These are phyloP conservation scores for Cheirogaleus medius DNA, from an alignment of 2,113 vertebrate genomes.

Conservation along the genomic window DNA sequence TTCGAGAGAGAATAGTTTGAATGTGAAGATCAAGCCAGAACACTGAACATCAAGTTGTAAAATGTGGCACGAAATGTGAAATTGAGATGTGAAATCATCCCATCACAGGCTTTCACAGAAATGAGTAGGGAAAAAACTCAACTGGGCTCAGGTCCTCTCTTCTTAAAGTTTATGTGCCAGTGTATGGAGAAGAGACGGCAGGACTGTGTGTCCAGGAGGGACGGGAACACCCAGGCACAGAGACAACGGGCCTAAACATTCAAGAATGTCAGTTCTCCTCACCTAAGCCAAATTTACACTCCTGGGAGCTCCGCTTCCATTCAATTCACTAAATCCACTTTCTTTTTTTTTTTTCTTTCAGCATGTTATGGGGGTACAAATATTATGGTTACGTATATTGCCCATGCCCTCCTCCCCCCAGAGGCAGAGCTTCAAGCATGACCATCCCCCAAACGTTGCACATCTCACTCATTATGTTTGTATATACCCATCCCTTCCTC, in stretches of 20 bases:
- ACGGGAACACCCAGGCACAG: rapidly evolving
- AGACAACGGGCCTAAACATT: rapidly evolving
- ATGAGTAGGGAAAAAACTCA: background rate
- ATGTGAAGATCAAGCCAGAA: background rate
- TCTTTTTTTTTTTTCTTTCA: no score
- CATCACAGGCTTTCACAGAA: background rate
- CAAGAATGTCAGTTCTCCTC: background rate
- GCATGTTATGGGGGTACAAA: no score
- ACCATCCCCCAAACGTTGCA: no score
- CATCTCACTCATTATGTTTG: no score
- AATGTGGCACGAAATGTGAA: conserved; percentile 42
- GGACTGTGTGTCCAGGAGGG: no score
- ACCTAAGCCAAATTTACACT: background rate
- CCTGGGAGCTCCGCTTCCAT: background rate
- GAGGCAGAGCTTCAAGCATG: no score
- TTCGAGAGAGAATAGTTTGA: conserved; percentile 24
- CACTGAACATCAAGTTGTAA: background rate
- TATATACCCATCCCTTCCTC: no score
- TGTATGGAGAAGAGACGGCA: rapidly evolving
- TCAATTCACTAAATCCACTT: background rate
- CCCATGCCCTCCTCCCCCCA: no score
- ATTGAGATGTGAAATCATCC: conserved; percentile 3
- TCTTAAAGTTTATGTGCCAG: background rate
- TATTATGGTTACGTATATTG: no score
- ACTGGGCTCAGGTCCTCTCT: no score